Conservation (phyloP, 2,113 vertebrate species). For the Sinosuthora webbiana region DNA sequence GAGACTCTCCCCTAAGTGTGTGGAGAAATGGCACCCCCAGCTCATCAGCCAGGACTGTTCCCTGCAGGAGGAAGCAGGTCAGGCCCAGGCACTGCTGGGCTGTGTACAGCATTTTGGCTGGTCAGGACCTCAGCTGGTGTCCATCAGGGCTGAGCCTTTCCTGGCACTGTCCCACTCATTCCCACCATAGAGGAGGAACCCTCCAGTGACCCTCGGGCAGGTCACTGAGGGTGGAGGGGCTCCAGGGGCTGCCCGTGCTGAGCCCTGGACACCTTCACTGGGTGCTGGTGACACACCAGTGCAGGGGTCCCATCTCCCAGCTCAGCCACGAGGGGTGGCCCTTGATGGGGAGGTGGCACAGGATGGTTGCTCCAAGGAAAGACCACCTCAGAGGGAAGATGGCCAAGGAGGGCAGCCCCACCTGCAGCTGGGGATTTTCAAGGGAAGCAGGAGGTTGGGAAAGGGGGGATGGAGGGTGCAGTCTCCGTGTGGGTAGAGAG, state of each 20-base stretch:
- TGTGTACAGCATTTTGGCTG: not conserved
- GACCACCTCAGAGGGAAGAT: not conserved
- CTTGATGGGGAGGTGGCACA: not conserved
- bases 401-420: not conserved
- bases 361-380: not conserved
- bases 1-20: not conserved
- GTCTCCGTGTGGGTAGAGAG: not conserved
- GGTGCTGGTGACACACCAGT: not conserved
- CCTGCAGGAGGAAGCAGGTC: not conserved
- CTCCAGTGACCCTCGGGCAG: not conserved
- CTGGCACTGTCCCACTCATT: not conserved
- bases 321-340: not conserved
- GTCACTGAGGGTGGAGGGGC: not conserved
- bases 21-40: not conserved
- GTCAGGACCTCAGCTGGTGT: not conserved
- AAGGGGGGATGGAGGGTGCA: not conserved
- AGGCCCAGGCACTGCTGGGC: not conserved
- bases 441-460: not conserved
- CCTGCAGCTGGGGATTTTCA: not conserved
- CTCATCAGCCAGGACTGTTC: not conserved
- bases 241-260: not conserved
- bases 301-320: fast-evolving
- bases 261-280: not conserved
- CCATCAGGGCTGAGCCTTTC: not conserved
- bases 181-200: not conserved